Base-by-base conservation (phyloP, 2,888 invertebrate genomes). In the Eristalis tenax region DNA sequence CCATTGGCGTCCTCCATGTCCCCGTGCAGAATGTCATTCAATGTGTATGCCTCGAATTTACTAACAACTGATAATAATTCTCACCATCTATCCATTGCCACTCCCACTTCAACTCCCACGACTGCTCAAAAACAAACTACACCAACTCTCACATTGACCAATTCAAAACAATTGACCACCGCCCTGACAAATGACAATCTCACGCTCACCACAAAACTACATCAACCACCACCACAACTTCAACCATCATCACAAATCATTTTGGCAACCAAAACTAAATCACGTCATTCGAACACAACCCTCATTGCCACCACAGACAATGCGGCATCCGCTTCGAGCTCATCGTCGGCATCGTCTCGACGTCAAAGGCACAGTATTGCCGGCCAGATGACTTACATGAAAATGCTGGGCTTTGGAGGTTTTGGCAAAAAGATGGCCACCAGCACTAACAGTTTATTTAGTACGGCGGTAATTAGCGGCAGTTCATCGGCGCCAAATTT, bases 281-380 rank as follows among this genome's bases (percentile, higher is more conserved):
- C 86, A 83, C 86, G 65, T 87, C 86, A 78, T 66, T 71, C 79
- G 74, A 89, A 90, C 89, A 90, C 90, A 88, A 91, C 90, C 89
- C 86, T 88, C 90, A 90, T 91, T 90, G 90, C 90, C 89, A 91
- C 92, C 92, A 91, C 92, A 92, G 91, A 91, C 91, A 92, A 91
- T 90, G 90, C 92, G 89, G 88, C 90, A 88, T 89, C 92, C 89
- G 90, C 90, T 89, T 91, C 92, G 89, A 92, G 91, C 89, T 92
- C 92, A 89, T 91, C 92, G 89, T 91, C 92, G 89, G 91, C 91
- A 89, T 92, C 93, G 89, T 95, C 95, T 94, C 96, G 96, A 94
- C 97, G 97, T 94, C 97, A 97, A 95, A 96, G 97, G 94, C 97
- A 98, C 97, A 97, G 97, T 95, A 97, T 98, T 95, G 97, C 97